These are phyloP conservation scores for Phyllotreta striolata DNA, from an alignment of 2,888 invertebrate genomes.

Conservation along the genomic window DNA sequence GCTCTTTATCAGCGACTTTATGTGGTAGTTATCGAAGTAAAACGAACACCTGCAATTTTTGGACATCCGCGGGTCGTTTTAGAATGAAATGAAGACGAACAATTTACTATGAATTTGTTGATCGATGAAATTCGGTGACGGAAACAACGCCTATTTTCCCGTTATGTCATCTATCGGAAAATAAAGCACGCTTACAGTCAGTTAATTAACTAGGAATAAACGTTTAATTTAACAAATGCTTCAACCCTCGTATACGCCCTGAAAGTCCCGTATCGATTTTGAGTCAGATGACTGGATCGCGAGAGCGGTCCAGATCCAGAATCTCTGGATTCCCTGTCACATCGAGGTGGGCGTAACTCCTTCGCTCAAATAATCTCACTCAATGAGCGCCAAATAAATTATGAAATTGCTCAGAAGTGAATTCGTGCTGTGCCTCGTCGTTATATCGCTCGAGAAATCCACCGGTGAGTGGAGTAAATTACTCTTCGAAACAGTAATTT, in stretches of 20 bases:
- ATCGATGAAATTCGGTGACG: conserved; percentile 4
- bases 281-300: conserved; percentile 13
- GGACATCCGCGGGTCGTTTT: too few species aligned
- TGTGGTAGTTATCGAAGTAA: too few species aligned
- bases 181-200: too few species aligned
- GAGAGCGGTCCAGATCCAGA: conserved; percentile 45
- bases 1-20: too few species aligned
- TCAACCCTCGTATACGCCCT: conserved; percentile 5
- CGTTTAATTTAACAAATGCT: not conserved
- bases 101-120: not conserved
- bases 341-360: conserved; percentile 51
- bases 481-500: too few species aligned
- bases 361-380: conserved; percentile 36
- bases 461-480: too few species aligned
- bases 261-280: conserved; percentile 46
- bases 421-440: conserved; percentile 34
- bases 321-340: conserved; percentile 38
- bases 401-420: conserved; percentile 39
- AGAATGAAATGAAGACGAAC: too few species aligned
- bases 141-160: conserved; percentile 19
- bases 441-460: conserved; percentile 44
- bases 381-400: conserved; percentile 22
- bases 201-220: not conserved
- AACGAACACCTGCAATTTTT: too few species aligned
- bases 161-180: too few species aligned